Percentiles rank a stretch among this genome's conserved stretches.
These are phyloP conservation scores for Melitaea athalia DNA, from an alignment of 2,888 invertebrate species.

Conservation along the genomic window DNA sequence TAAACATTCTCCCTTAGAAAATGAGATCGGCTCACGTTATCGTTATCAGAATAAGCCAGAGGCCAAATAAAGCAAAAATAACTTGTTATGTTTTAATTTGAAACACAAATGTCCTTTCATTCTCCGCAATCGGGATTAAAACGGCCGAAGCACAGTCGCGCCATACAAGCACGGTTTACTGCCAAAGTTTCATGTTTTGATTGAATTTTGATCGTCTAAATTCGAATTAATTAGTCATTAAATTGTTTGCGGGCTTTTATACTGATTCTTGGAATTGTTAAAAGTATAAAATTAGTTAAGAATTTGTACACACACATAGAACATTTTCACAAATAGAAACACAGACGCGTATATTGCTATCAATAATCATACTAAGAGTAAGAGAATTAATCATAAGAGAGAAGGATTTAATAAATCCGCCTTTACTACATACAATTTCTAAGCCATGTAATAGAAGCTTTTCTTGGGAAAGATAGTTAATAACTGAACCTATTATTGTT, in stretches of 20 bases:
- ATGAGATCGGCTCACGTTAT: conserved; percentile 24
- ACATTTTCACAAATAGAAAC: no score
- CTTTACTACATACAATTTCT: no score
- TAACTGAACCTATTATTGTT: no score
- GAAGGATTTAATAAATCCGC: no score
- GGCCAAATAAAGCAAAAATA: conserved; percentile 27
- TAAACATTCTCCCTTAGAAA: conserved; percentile 18
- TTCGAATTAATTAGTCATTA: not conserved
- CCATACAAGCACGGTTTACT: conserved; percentile 1
- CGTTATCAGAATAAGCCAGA: conserved; percentile 28
- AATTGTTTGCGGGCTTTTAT: not conserved
- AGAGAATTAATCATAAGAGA: no score
- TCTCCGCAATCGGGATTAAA: conserved; percentile 24
- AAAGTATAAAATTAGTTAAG: not conserved
- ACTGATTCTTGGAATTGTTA: not conserved
- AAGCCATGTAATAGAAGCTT: no score
- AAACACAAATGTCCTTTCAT: conserved; percentile 19
- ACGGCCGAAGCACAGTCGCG: conserved; percentile 9
- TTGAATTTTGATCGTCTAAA: conserved; percentile 4
- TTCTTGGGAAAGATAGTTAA: no score
- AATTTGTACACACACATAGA: not conserved
- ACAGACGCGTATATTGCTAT: no score
- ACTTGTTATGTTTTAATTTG: conserved; percentile 31
- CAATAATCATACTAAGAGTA: no score
- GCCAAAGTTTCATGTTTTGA: conserved; percentile 7